Evolutionary conservation across 1,140 invertebrate species (phyloP).

Genomic region (Zaprionus davidi): DNA sequence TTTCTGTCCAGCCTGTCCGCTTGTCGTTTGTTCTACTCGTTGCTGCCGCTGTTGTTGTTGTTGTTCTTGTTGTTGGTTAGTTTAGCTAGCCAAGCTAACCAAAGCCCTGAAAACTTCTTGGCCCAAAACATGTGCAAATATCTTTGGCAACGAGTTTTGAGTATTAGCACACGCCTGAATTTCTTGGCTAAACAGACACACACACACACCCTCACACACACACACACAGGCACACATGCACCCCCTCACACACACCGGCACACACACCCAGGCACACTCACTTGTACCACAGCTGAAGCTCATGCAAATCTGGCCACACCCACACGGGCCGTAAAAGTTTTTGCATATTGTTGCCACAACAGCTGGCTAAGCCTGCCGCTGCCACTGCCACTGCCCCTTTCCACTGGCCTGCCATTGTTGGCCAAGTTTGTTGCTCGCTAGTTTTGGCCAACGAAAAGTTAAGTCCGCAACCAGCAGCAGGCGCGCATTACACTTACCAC

Average conservation of each 20-base stretch:
- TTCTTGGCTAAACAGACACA: conserved; percentile 56
- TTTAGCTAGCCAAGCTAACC: conserved; percentile 33
- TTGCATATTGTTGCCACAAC: conserved; percentile 54
- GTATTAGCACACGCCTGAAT: conserved; percentile 78
- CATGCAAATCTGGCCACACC: conserved; percentile 50
- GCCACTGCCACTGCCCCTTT: not conserved
- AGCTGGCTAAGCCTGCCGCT: conserved; percentile 29
- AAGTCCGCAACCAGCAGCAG: conserved; percentile 25
- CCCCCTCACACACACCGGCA: not conserved
- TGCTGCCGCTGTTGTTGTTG: conserved; percentile 5
- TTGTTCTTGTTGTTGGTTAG: conserved; percentile 39
- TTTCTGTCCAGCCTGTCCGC: conserved; percentile 37
- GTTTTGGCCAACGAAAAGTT: conserved; percentile 33
- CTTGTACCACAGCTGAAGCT: conserved; percentile 20
- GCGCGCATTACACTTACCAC: conserved; percentile 45
- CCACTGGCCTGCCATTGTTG: not conserved
- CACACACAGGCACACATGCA: conserved; percentile 13
- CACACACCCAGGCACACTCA: conserved; percentile 8
- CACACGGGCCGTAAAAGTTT: conserved; percentile 42
- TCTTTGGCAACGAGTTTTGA: conserved; percentile 65
- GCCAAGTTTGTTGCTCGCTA: conserved; percentile 35
- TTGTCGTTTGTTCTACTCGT: conserved; percentile 30
- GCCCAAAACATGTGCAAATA: conserved; percentile 77
- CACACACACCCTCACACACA: conserved; percentile 10
- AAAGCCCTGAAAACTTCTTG: conserved; percentile 59